Evolutionary conservation across 2,797 vertebrate species (phyloP).

Genomic region (Poecilia picta): DNA sequence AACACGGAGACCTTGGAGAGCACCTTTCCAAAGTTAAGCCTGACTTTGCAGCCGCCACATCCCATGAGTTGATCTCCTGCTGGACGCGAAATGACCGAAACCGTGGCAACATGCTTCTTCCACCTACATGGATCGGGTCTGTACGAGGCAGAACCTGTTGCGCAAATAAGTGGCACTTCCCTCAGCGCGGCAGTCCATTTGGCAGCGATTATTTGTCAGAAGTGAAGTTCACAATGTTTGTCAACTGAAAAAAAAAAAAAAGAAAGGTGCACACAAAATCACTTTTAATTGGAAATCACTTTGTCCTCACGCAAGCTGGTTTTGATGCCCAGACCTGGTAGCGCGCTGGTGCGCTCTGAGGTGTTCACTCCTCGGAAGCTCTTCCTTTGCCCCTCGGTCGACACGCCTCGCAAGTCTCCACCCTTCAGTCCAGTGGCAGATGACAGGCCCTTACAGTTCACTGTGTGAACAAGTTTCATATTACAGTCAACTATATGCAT

Average conservation of each 20-base stretch:
- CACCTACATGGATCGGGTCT: constrained; percentile 46
- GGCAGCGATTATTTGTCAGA: constrained; percentile 10
- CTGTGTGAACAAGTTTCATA: background rate
- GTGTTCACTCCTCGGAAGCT: constrained; percentile 38
- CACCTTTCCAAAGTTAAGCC: constrained; percentile 79
- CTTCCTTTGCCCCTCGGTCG: constrained; percentile 44
- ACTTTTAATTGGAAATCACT: too few relatives aligned
- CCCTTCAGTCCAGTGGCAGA: constrained; percentile 58
- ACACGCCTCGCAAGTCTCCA: constrained; percentile 63
- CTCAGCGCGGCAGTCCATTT: constrained; percentile 13
- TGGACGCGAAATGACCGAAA: constrained; percentile 57
- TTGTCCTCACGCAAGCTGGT: constrained; percentile 11
- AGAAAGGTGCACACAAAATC: background rate
- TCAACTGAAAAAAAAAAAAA: background rate
- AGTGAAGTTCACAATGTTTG: constrained; percentile 32
- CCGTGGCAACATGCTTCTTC: constrained; percentile 73
- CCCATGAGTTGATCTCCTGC: constrained; percentile 86
- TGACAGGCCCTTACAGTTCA: background rate
- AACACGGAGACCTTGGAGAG: constrained; percentile 79
- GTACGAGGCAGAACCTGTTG: constrained; percentile 62
- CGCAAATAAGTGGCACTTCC: constrained; percentile 38
- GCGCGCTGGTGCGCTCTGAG: constrained; percentile 45
- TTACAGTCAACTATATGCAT: background rate
- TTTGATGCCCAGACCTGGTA: constrained; percentile 9
- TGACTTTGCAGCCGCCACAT: constrained; percentile 86